These are phyloP conservation scores for Campaea margaritaria DNA, from an alignment of 2,888 invertebrate species.

Conservation along the genomic window DNA sequence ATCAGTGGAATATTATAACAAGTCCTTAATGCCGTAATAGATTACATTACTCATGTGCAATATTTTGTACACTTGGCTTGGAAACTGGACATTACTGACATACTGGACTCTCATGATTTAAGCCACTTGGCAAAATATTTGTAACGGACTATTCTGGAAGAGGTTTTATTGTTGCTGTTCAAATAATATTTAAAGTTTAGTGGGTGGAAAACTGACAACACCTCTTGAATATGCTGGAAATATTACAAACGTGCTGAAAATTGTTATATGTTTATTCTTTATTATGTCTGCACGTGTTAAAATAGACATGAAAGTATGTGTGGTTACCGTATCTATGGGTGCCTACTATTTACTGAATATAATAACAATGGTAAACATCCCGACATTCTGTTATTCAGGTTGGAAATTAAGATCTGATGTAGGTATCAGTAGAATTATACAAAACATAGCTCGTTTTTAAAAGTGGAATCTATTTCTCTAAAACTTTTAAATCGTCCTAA, in stretches of 20 bases:
- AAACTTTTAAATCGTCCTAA: no score
- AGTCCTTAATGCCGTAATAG: constrained; percentile 1
- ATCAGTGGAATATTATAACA: constrained; percentile 16
- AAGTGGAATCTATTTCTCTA: no score
- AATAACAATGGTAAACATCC: no score
- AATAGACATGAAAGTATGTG: constrained; percentile 4
- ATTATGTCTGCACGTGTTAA: constrained; percentile 11
- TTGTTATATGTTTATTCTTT: constrained; percentile 14
- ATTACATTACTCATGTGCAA: neutral
- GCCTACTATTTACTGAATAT: no score
- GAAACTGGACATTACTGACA: constrained; percentile 40
- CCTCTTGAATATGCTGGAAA: constrained; percentile 21
- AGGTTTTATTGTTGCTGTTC: constrained; percentile 45
- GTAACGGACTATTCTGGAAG: constrained; percentile 18
- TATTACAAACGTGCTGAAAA: constrained; percentile 20
- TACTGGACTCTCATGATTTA: constrained; percentile 51
- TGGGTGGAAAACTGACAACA: constrained; percentile 48
- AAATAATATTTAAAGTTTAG: constrained; percentile 42
- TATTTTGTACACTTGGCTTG: constrained; percentile 50
- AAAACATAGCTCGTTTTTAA: no score
- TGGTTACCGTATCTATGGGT: no score
- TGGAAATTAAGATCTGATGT: no score
- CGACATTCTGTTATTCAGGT: no score
- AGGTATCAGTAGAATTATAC: no score
- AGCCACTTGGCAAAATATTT: constrained; percentile 52